Percentiles rank a stretch among this genome's conserved stretches.
Conservation (phyloP, 2,113 vertebrate species). For the Pseudonaja textilis region DNA sequence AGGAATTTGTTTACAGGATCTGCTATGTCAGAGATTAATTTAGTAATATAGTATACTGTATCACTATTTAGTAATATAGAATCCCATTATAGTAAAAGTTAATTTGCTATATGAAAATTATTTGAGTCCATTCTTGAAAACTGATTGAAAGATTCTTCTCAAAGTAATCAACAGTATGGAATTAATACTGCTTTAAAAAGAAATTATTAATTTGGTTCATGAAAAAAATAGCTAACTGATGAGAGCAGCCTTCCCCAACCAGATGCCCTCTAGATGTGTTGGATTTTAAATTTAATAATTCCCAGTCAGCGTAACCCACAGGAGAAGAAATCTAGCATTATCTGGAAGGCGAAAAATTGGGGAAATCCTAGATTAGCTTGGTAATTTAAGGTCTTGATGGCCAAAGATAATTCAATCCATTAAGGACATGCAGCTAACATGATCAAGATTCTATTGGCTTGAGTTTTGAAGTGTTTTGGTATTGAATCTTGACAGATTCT, state of each 20-base stretch:
- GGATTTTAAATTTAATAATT: neutral
- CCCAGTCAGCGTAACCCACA: neutral
- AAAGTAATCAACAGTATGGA: neutral
- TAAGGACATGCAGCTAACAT: neutral
- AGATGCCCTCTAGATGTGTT: neutral
- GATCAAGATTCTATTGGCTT: neutral
- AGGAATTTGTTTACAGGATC: slow-evolving; percentile 1
- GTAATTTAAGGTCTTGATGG: neutral
- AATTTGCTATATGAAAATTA: slow-evolving; percentile 1
- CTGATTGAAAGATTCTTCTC: slow-evolving; percentile 44
- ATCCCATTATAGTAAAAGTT: neutral
- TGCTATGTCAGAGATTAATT: slow-evolving; percentile 11
- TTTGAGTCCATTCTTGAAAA: slow-evolving; percentile 16
- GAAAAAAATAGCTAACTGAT: neutral
- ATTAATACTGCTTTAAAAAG: neutral
- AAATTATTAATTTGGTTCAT: neutral
- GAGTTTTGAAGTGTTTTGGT: neutral
- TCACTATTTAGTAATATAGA: neutral
- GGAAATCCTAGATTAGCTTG: neutral
- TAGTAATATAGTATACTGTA: neutral
- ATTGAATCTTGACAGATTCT: neutral
- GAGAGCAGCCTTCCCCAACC: neutral
- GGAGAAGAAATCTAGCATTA: neutral
- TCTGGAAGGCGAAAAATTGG: neutral
- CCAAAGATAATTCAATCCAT: neutral